Evolutionary conservation across 2,113 vertebrate species (phyloP), one percentile per base, ranked within the genome.

Genomic region (Orientallactaga bullata): DNA sequence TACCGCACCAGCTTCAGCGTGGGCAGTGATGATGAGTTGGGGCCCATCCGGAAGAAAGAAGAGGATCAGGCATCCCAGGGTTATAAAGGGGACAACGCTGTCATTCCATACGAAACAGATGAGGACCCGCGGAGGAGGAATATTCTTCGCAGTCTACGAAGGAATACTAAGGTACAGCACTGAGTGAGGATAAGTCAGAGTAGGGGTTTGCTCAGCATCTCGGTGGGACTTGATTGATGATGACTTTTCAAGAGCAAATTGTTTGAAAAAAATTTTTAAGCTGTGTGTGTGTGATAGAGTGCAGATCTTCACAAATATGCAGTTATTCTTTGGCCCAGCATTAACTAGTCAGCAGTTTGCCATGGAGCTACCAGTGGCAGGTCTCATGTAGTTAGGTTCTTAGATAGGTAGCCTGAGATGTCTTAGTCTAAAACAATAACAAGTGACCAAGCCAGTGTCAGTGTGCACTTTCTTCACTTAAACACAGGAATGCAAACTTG

Each of bases 11-110:
- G 99, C 96, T 99, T 99, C 95, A 98, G 98, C 2, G 98, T 99
- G 3, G 99, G 99, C 12, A 99, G 99, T 6, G 99, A 99, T 0
- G 99, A 99, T 0, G 99, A 99, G 93, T 86, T 99, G 94, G 99
- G 99, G 0, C 98, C 99, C 4, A 98, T 97, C 4, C 98, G 98
- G 30, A 98, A 98, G n/a, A 99, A 98, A 88, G 99, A 99, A 69
- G 99, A 99, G 21, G 99, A 98, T 1, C 98, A 98, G 5, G 98
- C 98, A 0, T 97, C 98, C 10, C 99, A 98, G 6, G 98, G 98
- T 0, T 97, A 98, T 0, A 99, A 99, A 76, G 99, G 99, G 0
- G 99, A 99, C 92, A 99, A 98, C 74, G 98, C 98, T 0, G 98
- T 98, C 3, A 99, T 99, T 91, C 98, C 99, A 0, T 99, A 98